phyloP scores from a whole-genome alignment of 2,888 invertebrate genomes.

The Odontothrips loti region DNA sequence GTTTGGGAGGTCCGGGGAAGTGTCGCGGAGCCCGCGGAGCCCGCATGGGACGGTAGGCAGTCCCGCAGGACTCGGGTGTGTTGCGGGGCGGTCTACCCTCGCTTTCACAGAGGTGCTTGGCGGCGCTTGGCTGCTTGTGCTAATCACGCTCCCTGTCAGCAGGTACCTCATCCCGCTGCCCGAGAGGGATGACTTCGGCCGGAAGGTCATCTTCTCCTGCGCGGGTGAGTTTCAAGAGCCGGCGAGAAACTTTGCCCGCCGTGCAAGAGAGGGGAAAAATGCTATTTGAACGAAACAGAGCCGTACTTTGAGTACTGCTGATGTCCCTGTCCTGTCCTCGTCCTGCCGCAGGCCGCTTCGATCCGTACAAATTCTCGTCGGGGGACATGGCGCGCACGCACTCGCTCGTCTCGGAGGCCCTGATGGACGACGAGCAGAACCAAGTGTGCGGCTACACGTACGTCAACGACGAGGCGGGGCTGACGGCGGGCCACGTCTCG shows the following conservation, averaged over 20 bases:
- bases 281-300: slow-evolving; percentile 20
- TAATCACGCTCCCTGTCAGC: slow-evolving; percentile 31
- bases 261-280: not conserved
- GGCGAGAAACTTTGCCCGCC: not conserved
- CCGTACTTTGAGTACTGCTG: too few species aligned
- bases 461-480: slow-evolving; percentile 49
- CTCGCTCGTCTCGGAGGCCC: slow-evolving; percentile 68
- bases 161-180: slow-evolving; percentile 49
- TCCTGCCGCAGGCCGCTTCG: slow-evolving; percentile 61
- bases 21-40: not conserved
- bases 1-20: not conserved
- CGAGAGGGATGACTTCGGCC: slow-evolving; percentile 69
- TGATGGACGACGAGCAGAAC: slow-evolving; percentile 76
- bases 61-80: not conserved
- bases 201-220: slow-evolving; percentile 72
- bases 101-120: not conserved
- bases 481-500: slow-evolving; percentile 69
- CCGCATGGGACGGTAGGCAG: not conserved
- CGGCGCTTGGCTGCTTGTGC: too few species aligned
- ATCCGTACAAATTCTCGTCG: slow-evolving; percentile 70
- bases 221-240: slow-evolving; percentile 56
- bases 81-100: not conserved
- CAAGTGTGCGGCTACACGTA: slow-evolving; percentile 59
- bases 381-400: slow-evolving; percentile 75
- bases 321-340: too few species aligned